These are phyloP conservation scores for Epistrophe grossulariae DNA, from an alignment of 2,888 invertebrate species.

Conservation along the genomic window DNA sequence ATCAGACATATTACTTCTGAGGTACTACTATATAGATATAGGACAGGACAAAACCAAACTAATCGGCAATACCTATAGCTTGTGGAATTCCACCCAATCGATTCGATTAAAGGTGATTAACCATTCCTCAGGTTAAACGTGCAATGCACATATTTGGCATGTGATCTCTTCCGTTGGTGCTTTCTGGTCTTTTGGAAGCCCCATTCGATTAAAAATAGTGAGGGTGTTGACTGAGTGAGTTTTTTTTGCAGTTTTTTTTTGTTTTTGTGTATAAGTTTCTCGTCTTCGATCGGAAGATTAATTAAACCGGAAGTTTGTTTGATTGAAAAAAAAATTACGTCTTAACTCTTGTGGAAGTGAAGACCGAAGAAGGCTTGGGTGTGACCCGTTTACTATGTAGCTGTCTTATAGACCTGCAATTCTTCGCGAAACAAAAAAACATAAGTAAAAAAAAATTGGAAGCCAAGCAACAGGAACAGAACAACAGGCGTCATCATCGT, in stretches of 20 bases:
- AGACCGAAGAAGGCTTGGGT: slow-evolving; percentile 37
- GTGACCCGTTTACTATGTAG: neutral
- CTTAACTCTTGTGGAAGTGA: slow-evolving; percentile 22
- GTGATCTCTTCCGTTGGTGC: slow-evolving; percentile 67
- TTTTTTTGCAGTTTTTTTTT: slow-evolving; percentile 21
- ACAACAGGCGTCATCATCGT: slow-evolving; percentile 29
- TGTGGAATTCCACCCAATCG: slow-evolving; percentile 72
- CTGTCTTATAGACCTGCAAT: slow-evolving; percentile 11
- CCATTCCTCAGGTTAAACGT: slow-evolving; percentile 66
- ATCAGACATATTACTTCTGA: too few relatives aligned
- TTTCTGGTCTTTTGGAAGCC: slow-evolving; percentile 34
- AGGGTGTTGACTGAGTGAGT: slow-evolving; percentile 50
- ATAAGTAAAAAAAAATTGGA: slow-evolving; percentile 34
- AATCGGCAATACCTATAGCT: slow-evolving; percentile 27
- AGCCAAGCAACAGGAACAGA: slow-evolving; percentile 34
- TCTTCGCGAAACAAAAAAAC: slow-evolving; percentile 9
- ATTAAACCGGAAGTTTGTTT: slow-evolving; percentile 75
- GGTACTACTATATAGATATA: too few relatives aligned
- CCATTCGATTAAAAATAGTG: neutral
- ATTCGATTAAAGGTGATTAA: slow-evolving; percentile 74
- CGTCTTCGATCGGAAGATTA: slow-evolving; percentile 62
- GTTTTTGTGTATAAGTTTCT: neutral
- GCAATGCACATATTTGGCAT: slow-evolving; percentile 68
- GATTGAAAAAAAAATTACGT: slow-evolving; percentile 59
- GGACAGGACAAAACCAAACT: slow-evolving; percentile 37